These are phyloP conservation scores for Copsychus sechellarum DNA, from an alignment of 2,113 vertebrate genomes.

Conservation along the genomic window DNA sequence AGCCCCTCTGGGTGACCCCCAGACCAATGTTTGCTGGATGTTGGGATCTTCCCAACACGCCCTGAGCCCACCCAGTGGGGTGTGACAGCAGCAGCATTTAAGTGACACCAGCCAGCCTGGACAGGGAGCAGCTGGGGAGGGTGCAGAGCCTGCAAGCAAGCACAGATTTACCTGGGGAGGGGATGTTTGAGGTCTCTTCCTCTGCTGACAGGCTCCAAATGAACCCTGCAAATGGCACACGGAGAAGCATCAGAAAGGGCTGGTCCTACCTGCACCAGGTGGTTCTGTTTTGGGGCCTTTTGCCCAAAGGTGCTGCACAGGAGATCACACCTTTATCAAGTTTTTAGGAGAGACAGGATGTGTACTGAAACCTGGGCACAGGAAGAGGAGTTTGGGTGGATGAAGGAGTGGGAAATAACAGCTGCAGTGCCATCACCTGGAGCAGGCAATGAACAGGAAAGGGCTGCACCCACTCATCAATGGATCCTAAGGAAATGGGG, in stretches of 20 bases:
- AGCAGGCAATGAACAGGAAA: not conserved
- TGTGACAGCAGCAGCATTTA: not conserved
- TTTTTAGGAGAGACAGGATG: not conserved
- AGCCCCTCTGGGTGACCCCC: not conserved
- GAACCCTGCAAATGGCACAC: not conserved
- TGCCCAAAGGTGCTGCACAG: not conserved
- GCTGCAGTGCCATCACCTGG: not conserved
- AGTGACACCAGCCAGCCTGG: not conserved
- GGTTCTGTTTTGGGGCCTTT: not conserved
- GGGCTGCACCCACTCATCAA: not conserved
- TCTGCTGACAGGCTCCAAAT: accelerated
- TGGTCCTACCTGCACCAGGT: not conserved
- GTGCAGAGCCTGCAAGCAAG: not conserved
- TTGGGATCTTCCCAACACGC: not conserved
- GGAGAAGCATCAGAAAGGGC: not conserved
- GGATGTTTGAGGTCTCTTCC: not conserved
- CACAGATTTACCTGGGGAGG: not conserved
- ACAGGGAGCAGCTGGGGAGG: not conserved
- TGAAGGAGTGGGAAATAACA: not conserved
- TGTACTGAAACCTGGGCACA: not conserved
- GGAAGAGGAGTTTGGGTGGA: accelerated
- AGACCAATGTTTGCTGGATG: accelerated
- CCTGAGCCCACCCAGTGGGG: not conserved
- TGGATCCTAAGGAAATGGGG: not conserved
- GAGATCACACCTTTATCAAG: not conserved